Evolutionary conservation across 2,113 vertebrate species (phyloP), one percentile per base, ranked within the genome.

Genomic region (Eupsittula cactorum): DNA sequence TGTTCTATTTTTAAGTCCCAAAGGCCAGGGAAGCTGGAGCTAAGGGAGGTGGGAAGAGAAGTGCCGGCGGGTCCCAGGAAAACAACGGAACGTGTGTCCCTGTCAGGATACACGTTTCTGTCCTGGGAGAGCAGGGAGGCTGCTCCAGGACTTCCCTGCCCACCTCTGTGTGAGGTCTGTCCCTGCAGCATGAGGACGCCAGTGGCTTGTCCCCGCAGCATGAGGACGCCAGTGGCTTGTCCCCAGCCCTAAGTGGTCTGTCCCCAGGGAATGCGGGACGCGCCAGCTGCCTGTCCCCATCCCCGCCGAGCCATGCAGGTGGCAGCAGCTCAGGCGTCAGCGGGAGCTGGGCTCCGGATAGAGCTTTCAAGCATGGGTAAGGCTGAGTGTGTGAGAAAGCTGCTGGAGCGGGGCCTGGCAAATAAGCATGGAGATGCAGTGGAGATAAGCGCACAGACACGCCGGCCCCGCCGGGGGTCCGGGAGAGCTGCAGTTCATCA

Each of bases 1-100:
- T 73, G 69, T 55, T 93, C 95, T 96, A 86, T 95, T 96, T 96
- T 95, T 93, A 96, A 93, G 60, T 18, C 17, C 4, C 42, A 10
- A 44, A 1, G 7, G 33, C 47, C 74, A 57, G 82, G 39, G 37
- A 89, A 95, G 64, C 42, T 86, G 80, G 57, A 86, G 75, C 62
- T 57, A 11, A 4, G 41, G 77, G 86, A 90, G 52, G 42, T 47
- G 64, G 68, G 83, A 81, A 63, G 57, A 63, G 39, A 88, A 57
- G 31, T 82, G 67, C 37, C 91, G 68, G 73, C 13, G 4, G 47
- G 53, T 67, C 88, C 46, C 17, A 24, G 33, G 64, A 29, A 62
- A 91, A 69, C 71, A 88, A 71, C 16, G 0, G 35, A 52, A 57
- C 84, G 73, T 39, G 74, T 71, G 49, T 79, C 52, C 41, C 9